Conservation (phyloP, 2,113 vertebrate species). For the Psilopsiagon aymara region DNA sequence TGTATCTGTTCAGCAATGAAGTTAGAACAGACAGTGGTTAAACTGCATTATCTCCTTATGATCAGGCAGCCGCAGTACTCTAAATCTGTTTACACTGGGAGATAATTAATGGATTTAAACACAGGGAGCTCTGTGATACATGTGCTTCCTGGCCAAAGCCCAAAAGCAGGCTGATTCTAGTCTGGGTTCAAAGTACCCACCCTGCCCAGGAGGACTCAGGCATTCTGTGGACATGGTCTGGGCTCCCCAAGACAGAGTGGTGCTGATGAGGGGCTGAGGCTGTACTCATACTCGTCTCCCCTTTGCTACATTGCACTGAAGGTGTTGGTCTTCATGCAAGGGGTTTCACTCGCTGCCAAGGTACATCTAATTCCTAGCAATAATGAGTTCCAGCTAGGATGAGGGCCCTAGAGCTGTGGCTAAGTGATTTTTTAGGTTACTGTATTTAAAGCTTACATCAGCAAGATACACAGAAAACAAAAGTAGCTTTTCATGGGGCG, state of each 20-base stretch:
- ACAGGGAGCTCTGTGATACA: not conserved
- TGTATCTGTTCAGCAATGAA: not conserved
- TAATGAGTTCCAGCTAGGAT: not conserved
- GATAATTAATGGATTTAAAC: constrained; percentile 52
- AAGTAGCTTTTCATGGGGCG: not conserved
- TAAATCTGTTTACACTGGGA: constrained; percentile 23
- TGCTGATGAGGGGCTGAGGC: not conserved
- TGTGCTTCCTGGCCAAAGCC: not conserved
- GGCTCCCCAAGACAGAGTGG: rapidly evolving
- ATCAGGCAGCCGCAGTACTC: not conserved
- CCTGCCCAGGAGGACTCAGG: not conserved
- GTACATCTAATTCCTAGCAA: not conserved
- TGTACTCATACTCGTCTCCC: rapidly evolving
- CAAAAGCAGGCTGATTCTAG: not conserved
- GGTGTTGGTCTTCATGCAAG: not conserved
- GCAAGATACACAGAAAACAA: not conserved
- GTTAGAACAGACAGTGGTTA: constrained; percentile 2
- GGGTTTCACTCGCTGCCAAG: not conserved
- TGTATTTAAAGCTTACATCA: not conserved
- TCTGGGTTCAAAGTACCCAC: not conserved
- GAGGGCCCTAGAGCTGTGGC: not conserved
- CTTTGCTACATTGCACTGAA: not conserved
- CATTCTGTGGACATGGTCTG: not conserved
- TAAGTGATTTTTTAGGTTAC: not conserved
- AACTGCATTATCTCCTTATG: constrained; percentile 49